These are phyloP conservation scores for Procambarus virginalis DNA, from an alignment of 1,140 invertebrate species.

Conservation along the genomic window DNA sequence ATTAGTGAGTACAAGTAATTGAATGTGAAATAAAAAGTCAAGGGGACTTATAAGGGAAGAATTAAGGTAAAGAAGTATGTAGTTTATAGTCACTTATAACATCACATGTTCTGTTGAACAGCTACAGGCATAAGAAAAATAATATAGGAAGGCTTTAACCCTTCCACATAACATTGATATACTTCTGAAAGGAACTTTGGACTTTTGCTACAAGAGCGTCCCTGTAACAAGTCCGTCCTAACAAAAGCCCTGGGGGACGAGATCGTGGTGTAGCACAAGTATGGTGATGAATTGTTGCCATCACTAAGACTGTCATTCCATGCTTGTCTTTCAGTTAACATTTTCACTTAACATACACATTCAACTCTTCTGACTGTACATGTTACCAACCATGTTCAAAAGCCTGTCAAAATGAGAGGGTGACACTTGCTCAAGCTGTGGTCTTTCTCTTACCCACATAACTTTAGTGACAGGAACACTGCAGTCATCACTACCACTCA, in stretches of 20 bases:
- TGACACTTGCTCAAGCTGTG: constrained; percentile 11
- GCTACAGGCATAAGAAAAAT: constrained; percentile 41
- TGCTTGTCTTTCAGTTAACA: not conserved
- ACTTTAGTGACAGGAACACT: not conserved
- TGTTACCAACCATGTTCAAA: constrained; percentile 35
- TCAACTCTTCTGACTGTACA: constrained; percentile 16
- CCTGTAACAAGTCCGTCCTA: constrained; percentile 29
- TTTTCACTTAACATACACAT: constrained; percentile 1
- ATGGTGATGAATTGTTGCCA: constrained; percentile 24
- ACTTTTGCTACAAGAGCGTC: constrained; percentile 17
- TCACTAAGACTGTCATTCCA: constrained; percentile 42
- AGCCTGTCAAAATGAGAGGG: constrained; percentile 9
- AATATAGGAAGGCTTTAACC: constrained; percentile 7
- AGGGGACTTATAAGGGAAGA: constrained; percentile 16
- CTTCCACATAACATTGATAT: constrained; percentile 33
- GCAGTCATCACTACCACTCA: not conserved
- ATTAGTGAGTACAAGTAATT: constrained; percentile 18
- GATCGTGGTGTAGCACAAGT: constrained; percentile 53
- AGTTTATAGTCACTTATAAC: constrained; percentile 34
- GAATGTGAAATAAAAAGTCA: constrained; percentile 17
- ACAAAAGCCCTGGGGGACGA: constrained; percentile 52
- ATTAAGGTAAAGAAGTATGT: constrained; percentile 10
- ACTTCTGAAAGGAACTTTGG: constrained; percentile 32
- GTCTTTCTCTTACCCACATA: not conserved
- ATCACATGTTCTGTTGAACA: constrained; percentile 48